Evolutionary conservation across 1,140 invertebrate genomes (phyloP).

Genomic region (Cydia splendana): DNA sequence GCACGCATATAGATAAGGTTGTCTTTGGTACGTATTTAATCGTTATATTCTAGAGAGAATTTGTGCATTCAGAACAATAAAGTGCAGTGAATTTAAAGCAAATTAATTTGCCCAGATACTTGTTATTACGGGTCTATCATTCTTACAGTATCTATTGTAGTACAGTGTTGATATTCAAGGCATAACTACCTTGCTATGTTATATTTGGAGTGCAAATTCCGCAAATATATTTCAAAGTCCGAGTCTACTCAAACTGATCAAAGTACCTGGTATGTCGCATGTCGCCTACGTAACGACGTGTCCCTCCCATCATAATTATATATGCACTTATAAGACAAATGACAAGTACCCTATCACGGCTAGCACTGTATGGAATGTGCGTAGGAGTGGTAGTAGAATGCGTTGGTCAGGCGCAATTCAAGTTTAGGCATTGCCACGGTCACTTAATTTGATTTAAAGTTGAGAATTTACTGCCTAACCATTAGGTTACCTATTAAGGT

Average conservation of each 20-base stretch:
- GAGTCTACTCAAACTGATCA: background rate
- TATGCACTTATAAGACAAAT: conserved; percentile 18
- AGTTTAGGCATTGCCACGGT: conserved; percentile 15
- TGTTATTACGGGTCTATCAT: background rate
- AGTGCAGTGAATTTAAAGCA: no score
- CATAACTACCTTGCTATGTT: background rate
- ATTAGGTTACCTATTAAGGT: no score
- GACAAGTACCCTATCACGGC: conserved; percentile 14
- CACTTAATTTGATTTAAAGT: conserved; percentile 13
- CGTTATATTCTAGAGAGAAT: background rate
- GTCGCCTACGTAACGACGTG: conserved; percentile 6
- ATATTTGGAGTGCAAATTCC: background rate
- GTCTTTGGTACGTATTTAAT: background rate
- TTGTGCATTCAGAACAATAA: no score
- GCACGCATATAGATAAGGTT: background rate
- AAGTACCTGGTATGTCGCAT: background rate
- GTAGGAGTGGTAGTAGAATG: conserved; percentile 28
- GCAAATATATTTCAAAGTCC: background rate
- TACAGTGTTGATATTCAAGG: no score
- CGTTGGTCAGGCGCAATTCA: conserved; percentile 11
- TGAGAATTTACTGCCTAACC: background rate
- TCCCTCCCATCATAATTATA: conserved; percentile 1
- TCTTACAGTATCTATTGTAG: background rate
- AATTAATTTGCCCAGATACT: no score
- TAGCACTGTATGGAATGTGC: conserved; percentile 13